Evolutionary conservation across 1,140 invertebrate species (phyloP).

Genomic region (Bathynomus jamesi): DNA sequence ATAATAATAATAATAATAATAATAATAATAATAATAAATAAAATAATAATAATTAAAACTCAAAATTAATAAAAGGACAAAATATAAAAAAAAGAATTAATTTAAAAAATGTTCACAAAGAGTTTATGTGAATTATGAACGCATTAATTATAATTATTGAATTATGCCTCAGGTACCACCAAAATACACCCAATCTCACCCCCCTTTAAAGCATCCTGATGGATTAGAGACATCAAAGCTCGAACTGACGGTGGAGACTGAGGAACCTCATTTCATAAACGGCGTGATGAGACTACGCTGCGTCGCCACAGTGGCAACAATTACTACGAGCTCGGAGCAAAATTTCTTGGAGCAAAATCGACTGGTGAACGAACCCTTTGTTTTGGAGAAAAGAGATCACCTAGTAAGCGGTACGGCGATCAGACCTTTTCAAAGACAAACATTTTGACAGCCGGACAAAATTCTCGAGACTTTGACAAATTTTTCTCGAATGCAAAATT

Average conservation of each 20-base stretch:
- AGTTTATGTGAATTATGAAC: too few relatives aligned
- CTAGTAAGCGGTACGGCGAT: constrained; percentile 1
- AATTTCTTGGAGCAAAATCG: constrained; percentile 7
- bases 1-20: too few relatives aligned
- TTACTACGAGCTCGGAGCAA: background rate
- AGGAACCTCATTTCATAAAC: background rate
- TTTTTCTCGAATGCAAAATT: too few relatives aligned
- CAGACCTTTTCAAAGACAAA: too few relatives aligned
- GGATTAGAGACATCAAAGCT: constrained; percentile 6
- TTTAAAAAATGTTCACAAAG: too few relatives aligned
- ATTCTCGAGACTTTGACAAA: too few relatives aligned
- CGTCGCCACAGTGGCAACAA: background rate
- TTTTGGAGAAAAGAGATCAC: constrained; percentile 11
- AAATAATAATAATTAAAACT: too few relatives aligned
- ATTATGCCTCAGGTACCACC: background rate
- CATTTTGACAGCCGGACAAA: too few relatives aligned
- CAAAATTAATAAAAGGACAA: too few relatives aligned
- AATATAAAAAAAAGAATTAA: too few relatives aligned
- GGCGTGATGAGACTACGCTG: constrained; percentile 7
- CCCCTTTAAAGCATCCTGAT: background rate
- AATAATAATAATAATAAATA: too few relatives aligned
- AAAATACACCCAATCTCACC: background rate
- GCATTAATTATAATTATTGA: too few relatives aligned
- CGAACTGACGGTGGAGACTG: background rate
- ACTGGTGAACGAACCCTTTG: background rate